A percentile compares a stretch with the other conserved stretches of the same genome.
Evolutionary conservation across 1,140 invertebrate species (phyloP).

Genomic region (Listronotus oregonensis): DNA sequence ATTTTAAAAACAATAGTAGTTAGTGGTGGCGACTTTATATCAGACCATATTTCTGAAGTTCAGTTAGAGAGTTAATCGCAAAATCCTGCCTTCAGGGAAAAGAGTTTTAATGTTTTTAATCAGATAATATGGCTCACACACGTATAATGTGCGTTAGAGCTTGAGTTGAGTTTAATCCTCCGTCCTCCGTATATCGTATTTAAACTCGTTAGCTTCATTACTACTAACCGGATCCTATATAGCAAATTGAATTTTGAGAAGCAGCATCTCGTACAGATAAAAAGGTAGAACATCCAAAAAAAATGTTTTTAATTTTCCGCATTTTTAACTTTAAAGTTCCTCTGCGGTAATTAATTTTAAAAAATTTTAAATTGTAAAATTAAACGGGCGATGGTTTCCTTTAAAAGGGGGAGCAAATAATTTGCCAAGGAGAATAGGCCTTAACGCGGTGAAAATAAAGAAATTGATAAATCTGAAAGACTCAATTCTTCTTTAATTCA

Average conservation of each 20-base stretch:
- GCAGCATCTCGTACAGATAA: background rate
- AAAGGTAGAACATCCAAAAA: background rate
- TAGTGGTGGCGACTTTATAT: conserved; percentile 24
- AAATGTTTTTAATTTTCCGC: conserved; percentile 22
- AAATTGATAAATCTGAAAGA: conserved; percentile 41
- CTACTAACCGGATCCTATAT: conserved; percentile 5
- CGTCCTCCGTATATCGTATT: background rate
- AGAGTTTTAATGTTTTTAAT: conserved; percentile 42
- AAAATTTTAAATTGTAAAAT: conserved; percentile 11
- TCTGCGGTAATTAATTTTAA: background rate
- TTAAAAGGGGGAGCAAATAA: conserved; percentile 21
- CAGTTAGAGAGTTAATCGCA: conserved; percentile 26
- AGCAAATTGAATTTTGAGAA: background rate
- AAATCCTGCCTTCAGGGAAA: conserved; percentile 35
- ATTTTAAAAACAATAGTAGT: background rate
- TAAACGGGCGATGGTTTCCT: conserved; percentile 5
- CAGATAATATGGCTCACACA: conserved; percentile 37
- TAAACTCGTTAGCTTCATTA: conserved; percentile 13
- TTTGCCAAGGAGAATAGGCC: conserved; percentile 10
- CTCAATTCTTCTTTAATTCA: conserved; percentile 45
- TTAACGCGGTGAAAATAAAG: conserved; percentile 30
- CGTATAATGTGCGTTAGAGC: conserved; percentile 29
- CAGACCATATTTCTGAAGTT: conserved; percentile 5
- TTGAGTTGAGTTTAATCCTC: conserved; percentile 13
- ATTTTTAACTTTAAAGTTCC: conserved; percentile 4